phyloP scores from a whole-genome alignment of 1,140 invertebrate species.

The Tribolium castaneum region DNA sequence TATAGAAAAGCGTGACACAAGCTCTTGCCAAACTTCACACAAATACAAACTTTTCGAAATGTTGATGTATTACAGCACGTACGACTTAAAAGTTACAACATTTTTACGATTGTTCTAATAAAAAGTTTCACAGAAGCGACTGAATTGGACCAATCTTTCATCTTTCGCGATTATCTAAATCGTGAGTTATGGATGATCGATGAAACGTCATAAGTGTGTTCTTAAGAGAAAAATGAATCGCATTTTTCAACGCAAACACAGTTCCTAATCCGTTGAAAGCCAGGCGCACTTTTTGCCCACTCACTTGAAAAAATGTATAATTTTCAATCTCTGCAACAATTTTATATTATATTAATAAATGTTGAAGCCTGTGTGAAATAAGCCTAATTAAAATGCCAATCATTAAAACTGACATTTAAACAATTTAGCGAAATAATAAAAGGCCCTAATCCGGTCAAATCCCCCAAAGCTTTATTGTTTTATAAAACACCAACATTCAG shows the following conservation, averaged over 20 bases:
- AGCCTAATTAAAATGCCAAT: too few relatives aligned
- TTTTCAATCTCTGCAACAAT: too few relatives aligned
- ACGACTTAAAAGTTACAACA: conserved; percentile 13
- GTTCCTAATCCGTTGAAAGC: neutral
- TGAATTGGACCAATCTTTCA: neutral
- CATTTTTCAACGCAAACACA: neutral
- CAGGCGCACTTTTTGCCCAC: too few relatives aligned
- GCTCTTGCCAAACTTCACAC: neutral
- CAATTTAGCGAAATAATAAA: too few relatives aligned
- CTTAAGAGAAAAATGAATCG: neutral
- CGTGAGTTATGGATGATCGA: conserved; percentile 10
- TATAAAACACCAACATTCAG: too few relatives aligned
- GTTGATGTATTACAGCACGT: conserved; percentile 31
- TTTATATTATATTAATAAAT: too few relatives aligned
- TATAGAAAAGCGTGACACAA: neutral
- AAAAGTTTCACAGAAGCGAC: neutral
- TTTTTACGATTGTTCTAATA: conserved; percentile 10
- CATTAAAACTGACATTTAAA: too few relatives aligned
- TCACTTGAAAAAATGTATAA: too few relatives aligned
- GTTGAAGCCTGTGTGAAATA: too few relatives aligned
- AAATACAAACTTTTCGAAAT: conserved; percentile 20
- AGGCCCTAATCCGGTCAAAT: too few relatives aligned
- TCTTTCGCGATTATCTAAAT: conserved; percentile 5
- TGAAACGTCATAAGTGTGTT: neutral
- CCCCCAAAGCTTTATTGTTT: too few relatives aligned